Base-by-base conservation (phyloP, 2,888 invertebrate genomes). In the Chamaedrilus cognettii region DNA sequence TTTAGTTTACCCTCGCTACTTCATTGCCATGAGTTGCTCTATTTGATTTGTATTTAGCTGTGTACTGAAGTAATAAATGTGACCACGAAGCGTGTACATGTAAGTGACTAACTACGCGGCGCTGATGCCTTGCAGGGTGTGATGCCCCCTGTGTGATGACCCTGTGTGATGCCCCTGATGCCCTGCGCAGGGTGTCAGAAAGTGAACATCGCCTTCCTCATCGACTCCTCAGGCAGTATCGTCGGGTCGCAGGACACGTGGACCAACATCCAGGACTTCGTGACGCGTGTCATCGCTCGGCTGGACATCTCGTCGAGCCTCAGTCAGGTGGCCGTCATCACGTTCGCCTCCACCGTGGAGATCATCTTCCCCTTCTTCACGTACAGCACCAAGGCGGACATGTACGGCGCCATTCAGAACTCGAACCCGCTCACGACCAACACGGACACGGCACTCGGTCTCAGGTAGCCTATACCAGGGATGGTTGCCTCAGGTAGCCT, bases 181-280 rank as follows among this genome's bases (percentile, higher is more conserved):
- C n/a, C n/a, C n/a, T n/a, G n/a, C n/a, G 15, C 42, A 67, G 67
- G 59, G 26, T 67, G 67, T 61, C 34, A 26, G 4, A 31, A 15
- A 19, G 62, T 49, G 26, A 61, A 67, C 52, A 52, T 67, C 5
- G 67, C 42, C 34, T 55, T 67, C 11, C 30, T 67, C 57, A 19
- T 67, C 49, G 67, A 67, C 32, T 51, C 67, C 3, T 67, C 67
- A 19, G 67, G 67, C 26, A 67, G 67, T 42, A 67, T 67, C 52
- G 64, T 57, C 5, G 56, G 57, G 2, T 51, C 63, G 49, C 23
- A 55, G 59, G 33, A 31, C 31, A 52, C 64, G 19, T 64, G 55
- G 31, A 15, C n/a, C 0, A 33, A 51, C 28, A 63, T 63, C 55
- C 42, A 49, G 50, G 52, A 23, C 19, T 67, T 67, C 64, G 67